These are phyloP conservation scores for Aphrophora alni DNA, from an alignment of 2,888 invertebrate species.

Conservation along the genomic window DNA sequence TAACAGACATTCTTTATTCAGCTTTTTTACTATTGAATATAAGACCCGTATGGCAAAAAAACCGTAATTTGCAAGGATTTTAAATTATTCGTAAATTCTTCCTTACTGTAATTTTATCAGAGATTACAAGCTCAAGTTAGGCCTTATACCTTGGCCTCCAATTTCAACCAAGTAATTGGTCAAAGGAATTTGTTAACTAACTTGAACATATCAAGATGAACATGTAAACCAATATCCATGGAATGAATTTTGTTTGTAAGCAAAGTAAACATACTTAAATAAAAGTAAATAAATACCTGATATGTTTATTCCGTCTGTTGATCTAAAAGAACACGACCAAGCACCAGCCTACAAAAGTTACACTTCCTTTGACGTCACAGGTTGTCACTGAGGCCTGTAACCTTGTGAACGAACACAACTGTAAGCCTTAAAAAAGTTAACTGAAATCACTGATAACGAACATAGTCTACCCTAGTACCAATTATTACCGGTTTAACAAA, in stretches of 20 bases:
- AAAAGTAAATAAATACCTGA: not conserved
- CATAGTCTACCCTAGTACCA: not conserved
- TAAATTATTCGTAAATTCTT: too few species aligned
- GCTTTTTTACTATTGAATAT: not conserved
- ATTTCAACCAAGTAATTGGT: not conserved
- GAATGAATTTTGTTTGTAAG: not conserved
- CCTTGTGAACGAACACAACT: slow-evolving; percentile 22
- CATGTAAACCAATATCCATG: not conserved
- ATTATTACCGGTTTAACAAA: slow-evolving; percentile 6
- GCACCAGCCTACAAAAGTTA: slow-evolving; percentile 38
- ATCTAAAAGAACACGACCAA: slow-evolving; percentile 14
- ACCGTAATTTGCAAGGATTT: too few species aligned
- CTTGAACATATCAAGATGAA: not conserved
- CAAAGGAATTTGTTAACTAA: not conserved
- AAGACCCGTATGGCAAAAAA: not conserved
- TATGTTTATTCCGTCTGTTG: slow-evolving; percentile 6
- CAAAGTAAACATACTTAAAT: not conserved
- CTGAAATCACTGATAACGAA: not conserved
- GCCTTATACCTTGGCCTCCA: not conserved
- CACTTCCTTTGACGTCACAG: slow-evolving; percentile 40
- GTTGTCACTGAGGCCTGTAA: slow-evolving; percentile 34
- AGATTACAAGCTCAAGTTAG: not conserved
- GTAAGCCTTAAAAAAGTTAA: not conserved
- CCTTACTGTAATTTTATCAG: not conserved
- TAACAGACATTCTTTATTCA: not conserved